Base-by-base conservation (phyloP, 1,140 invertebrate genomes). In the Caenorhabditis remanei region DNA sequence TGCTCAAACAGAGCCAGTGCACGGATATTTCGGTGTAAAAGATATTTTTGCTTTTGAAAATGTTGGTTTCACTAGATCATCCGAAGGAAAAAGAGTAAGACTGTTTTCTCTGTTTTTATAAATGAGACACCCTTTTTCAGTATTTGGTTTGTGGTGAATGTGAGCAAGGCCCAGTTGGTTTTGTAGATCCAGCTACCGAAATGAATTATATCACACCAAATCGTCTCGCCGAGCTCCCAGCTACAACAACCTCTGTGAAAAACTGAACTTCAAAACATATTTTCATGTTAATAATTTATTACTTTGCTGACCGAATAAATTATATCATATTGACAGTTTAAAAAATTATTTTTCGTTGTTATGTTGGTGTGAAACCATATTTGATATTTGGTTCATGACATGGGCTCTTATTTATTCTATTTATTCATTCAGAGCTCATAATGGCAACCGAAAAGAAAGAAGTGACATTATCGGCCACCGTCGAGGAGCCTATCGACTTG, bases 401-500 rank as follows among this genome's bases (percentile, higher is more conserved):
- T 53, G 1, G 50, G 16, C 16, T 11, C 1, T 53, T 8, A 3
- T 53, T 53, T n/a, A 19, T 43, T 13, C 8, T 41, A 58, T 41
- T 9, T 65, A 46, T 5, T 48, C 24, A n/a, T 43, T 48, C 9
- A 55, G 24, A 40, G 21, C 24, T n/a, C 43, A 40, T 40, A 83
- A 88, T 88, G 88, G 63, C 85, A 9, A 61, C 48, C 21, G 88
- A 88, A 71, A 87, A 87, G 79, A 65, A 84, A 50, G 75, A 83
- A 63, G 75, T 83, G 2, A 43, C 24, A 19, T 21, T 87, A 21
- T 13, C 75, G 11, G 32, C 88, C 1, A 86, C 85, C 19, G 88
- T 99, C 1, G 98, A 99, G 93, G 98, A 99, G 93, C 98, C 98
- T 0, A 93, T 99, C 24, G 98, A 99, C 94, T 94, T 99, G 43